Evolutionary conservation across 2,888 invertebrate genomes (phyloP), one percentile per base, ranked within the genome.

Genomic region (Spilosoma lubricipeda): DNA sequence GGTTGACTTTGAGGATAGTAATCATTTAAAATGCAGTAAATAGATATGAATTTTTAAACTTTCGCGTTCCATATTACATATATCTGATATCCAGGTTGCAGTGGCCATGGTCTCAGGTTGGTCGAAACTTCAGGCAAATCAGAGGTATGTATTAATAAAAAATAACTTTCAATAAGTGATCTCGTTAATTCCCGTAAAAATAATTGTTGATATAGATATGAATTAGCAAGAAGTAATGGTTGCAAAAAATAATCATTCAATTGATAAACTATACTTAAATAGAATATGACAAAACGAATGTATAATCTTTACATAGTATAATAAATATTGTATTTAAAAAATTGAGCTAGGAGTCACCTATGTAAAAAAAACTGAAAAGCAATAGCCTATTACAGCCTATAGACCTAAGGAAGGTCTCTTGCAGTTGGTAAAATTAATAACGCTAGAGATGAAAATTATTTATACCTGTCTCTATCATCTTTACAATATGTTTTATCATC

Each of bases 381-480:
- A n/a, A n/a, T n/a, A n/a, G n/a, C n/a, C n/a, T n/a, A n/a, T n/a
- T n/a, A n/a, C n/a, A n/a, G n/a, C n/a, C n/a, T n/a, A n/a, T n/a
- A n/a, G n/a, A n/a, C n/a, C 9, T 56, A n/a, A 56, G 52, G n/a
- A 23, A 56, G 5, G n/a, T 9, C 11, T 8, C 52, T n/a, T 56
- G 9, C 9, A 23, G 9, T n/a, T n/a, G 2, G 1, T 56, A n/a
- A 56, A n/a, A 30, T 30, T 18, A 30, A 15, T 18, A 15, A 63
- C 4, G 20, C 2, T 48, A 64, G 8, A 45, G 8, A 45, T 13
- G 23, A 13, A n/a, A n/a, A 30, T 42, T n/a, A 8, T 64, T 63
- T 80, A 70, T 90, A 95, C 86, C 96, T 93, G 78, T 88, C 95
- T 78, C 83, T 91, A 84, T 91, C 96, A 83, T 93, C 95, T 86